phyloP scores from a whole-genome alignment of 2,797 vertebrate genomes.

The Microhierax caerulescens region DNA sequence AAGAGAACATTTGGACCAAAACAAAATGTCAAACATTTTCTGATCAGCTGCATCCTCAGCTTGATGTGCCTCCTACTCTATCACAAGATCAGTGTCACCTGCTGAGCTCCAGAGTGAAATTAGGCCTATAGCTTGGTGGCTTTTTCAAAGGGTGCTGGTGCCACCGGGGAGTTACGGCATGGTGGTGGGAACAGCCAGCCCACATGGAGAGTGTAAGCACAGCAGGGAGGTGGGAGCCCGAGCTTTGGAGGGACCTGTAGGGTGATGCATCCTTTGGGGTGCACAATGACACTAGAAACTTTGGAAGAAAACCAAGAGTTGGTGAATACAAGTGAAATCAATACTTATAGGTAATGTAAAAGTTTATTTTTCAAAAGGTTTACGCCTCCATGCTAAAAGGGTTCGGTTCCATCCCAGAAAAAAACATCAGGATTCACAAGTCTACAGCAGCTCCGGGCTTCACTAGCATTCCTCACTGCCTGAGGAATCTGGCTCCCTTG shows the following conservation, averaged over 20 bases:
- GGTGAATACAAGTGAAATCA: background rate
- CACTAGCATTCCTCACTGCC: background rate
- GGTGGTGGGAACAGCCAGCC: background rate
- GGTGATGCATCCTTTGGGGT: background rate
- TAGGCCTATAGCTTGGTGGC: background rate
- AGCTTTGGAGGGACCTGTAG: background rate
- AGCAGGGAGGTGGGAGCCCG: accelerated
- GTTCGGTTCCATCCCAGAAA: background rate
- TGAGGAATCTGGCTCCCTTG: background rate
- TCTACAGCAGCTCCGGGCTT: background rate
- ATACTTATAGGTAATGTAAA: background rate
- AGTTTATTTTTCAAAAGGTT: background rate
- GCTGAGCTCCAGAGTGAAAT: background rate
- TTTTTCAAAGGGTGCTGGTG: background rate
- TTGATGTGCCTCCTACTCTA: slow-evolving; percentile 57
- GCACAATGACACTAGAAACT: background rate
- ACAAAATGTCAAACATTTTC: slow-evolving; percentile 56
- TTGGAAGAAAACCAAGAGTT: background rate
- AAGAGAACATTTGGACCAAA: slow-evolving; percentile 59
- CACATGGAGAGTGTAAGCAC: background rate
- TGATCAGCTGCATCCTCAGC: slow-evolving; percentile 64
- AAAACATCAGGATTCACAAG: background rate
- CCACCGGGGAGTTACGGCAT: background rate
- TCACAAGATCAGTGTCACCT: background rate
- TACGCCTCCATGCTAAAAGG: background rate